These are phyloP conservation scores for Gastrophryne carolinensis DNA, from an alignment of 2,797 vertebrate species.

Conservation along the genomic window DNA sequence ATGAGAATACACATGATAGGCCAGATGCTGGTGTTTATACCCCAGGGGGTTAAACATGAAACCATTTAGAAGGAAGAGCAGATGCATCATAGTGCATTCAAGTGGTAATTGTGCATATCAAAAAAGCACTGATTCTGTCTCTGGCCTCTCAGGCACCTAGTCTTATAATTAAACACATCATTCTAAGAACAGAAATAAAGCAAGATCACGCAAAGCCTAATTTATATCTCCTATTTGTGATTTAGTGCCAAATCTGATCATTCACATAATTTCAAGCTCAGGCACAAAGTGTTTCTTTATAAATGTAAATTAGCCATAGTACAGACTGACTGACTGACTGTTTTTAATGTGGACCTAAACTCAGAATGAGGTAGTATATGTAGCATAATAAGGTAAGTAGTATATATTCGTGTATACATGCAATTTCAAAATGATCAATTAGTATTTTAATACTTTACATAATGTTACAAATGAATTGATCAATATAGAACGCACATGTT, in stretches of 20 bases:
- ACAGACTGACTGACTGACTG: not conserved
- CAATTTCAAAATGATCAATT: no score
- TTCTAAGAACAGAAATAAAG: not conserved
- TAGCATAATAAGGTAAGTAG: no score
- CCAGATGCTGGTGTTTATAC: constrained; percentile 29
- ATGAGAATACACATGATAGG: constrained; percentile 23
- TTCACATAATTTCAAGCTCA: not conserved
- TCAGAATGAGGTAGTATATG: no score
- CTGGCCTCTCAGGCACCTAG: not conserved
- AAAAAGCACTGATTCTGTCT: not conserved
- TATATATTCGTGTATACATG: no score
- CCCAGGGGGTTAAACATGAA: constrained; percentile 23
- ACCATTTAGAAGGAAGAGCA: not conserved
- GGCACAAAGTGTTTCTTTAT: not conserved
- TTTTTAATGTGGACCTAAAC: no score
- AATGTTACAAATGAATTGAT: no score
- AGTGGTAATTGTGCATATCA: constrained; percentile 19
- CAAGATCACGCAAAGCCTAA: not conserved
- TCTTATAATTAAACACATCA: not conserved
- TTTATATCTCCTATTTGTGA: not conserved
- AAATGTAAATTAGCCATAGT: not conserved
- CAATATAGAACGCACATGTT: no score
- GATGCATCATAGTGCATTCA: no score
- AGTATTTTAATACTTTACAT: no score
- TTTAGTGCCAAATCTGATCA: not conserved